These are phyloP conservation scores for Actenoides hombroni DNA, from an alignment of 2,113 vertebrate species.

Conservation along the genomic window DNA sequence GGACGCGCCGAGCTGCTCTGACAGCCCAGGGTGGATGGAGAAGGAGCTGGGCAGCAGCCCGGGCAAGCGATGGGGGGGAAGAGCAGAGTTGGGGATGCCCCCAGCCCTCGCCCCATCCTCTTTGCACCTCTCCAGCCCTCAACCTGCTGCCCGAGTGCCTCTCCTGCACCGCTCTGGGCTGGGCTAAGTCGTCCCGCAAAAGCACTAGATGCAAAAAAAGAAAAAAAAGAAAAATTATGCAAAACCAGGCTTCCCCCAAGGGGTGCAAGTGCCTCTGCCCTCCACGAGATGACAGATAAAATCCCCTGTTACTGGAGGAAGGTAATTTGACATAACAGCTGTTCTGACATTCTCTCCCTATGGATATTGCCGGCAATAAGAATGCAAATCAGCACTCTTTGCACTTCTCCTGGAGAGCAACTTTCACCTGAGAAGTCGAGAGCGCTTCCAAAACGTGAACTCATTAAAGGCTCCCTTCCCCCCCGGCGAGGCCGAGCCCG, in stretches of 20 bases:
- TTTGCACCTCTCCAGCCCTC: background rate
- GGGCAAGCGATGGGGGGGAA: background rate
- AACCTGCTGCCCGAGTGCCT: background rate
- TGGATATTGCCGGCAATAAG: constrained; percentile 65
- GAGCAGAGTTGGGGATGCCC: background rate
- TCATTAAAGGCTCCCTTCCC: constrained; percentile 11
- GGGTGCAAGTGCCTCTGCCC: constrained; percentile 58
- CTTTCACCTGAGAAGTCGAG: constrained; percentile 49
- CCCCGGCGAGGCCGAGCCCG: background rate
- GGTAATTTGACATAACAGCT: constrained; percentile 73
- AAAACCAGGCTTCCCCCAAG: constrained; percentile 31
- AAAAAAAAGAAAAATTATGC: background rate
- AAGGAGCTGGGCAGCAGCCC: background rate
- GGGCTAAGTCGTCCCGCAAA: background rate
- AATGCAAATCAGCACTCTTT: constrained; percentile 68
- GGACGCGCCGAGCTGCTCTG: background rate
- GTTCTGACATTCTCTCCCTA: constrained; percentile 70
- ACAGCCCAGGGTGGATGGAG: background rate
- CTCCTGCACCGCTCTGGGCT: rapidly evolving
- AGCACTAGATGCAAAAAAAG: background rate
- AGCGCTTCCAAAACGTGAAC: constrained; percentile 34
- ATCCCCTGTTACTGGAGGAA: constrained; percentile 59
- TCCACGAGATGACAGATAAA: constrained; percentile 66
- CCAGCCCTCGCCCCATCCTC: background rate
- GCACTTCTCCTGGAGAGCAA: constrained; percentile 54